Evolutionary conservation across 2,113 vertebrate genomes (phyloP).

Genomic region (Etheostoma cragini): DNA sequence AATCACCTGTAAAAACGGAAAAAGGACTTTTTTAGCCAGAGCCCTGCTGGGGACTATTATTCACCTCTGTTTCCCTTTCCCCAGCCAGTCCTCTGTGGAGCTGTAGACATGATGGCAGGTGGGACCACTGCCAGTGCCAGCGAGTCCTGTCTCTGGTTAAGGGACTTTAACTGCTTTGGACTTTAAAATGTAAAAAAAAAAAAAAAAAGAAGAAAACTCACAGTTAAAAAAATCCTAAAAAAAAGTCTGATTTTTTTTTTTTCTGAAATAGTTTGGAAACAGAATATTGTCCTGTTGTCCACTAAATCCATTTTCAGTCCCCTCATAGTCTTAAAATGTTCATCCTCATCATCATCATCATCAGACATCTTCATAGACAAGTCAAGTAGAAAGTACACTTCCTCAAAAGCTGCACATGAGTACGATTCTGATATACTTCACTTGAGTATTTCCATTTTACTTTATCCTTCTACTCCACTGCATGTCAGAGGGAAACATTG

Average conservation of each 20-base stretch:
- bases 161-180: not conserved
- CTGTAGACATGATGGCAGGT: conserved; percentile 61
- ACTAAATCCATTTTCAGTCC: not conserved
- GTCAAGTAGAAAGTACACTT: not conserved
- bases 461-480: not conserved
- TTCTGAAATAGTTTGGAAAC: not conserved
- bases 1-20: conserved; percentile 45
- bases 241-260: not conserved
- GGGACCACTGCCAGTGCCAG: conserved; percentile 57
- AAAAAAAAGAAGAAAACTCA: conserved; percentile 5
- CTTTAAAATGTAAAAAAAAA: conserved; percentile 5
- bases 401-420: not conserved
- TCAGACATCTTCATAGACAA: not conserved
- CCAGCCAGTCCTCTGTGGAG: conserved; percentile 43
- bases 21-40: conserved; percentile 41
- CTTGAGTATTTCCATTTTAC: conserved; percentile 4
- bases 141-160: conserved; percentile 48
- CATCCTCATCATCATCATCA: too few species aligned
- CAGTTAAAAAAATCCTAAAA: not conserved
- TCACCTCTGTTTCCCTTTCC: conserved; percentile 60
- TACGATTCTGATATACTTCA: not conserved
- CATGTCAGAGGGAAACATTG: not conserved
- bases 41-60: conserved; percentile 51
- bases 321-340: not conserved
- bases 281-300: not conserved